Conservation (phyloP, 2,113 vertebrate species). For the Microcebus jonahi region DNA sequence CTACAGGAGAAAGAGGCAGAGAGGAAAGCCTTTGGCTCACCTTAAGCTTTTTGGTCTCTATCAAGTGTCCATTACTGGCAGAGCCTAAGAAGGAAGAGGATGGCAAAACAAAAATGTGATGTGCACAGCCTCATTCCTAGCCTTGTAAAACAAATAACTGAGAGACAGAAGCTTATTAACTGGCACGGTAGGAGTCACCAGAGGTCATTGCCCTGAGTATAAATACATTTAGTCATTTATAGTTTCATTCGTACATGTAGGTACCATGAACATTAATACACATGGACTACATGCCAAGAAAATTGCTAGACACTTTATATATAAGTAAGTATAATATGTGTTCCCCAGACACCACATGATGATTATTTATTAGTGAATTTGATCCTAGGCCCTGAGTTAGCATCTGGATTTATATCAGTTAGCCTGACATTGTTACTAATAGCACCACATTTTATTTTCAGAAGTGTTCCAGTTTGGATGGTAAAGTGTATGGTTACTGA, state of each 20-base stretch:
- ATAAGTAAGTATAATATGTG: neutral
- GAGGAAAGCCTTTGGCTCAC: neutral
- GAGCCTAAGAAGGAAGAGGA: neutral
- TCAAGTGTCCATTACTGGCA: neutral
- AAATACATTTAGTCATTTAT: neutral
- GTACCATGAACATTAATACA: neutral
- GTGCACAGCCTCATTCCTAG: neutral
- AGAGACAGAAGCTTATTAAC: neutral
- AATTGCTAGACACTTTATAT: neutral
- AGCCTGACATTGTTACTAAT: neutral
- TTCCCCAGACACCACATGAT: neutral
- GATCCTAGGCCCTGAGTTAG: neutral
- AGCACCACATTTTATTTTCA: neutral
- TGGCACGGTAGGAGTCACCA: neutral
- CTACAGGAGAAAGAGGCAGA: neutral
- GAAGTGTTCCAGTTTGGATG: neutral
- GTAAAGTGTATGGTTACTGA: neutral
- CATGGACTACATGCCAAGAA: conserved; percentile 3
- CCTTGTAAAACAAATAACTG: neutral
- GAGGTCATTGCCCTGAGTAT: neutral
- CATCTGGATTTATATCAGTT: neutral
- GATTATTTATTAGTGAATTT: conserved; percentile 26
- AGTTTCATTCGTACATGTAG: neutral
- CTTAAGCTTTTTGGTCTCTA: neutral
- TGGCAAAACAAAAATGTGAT: neutral